Evolutionary conservation across 1,140 invertebrate genomes (phyloP).

Genomic region (Drosophila virilis): DNA sequence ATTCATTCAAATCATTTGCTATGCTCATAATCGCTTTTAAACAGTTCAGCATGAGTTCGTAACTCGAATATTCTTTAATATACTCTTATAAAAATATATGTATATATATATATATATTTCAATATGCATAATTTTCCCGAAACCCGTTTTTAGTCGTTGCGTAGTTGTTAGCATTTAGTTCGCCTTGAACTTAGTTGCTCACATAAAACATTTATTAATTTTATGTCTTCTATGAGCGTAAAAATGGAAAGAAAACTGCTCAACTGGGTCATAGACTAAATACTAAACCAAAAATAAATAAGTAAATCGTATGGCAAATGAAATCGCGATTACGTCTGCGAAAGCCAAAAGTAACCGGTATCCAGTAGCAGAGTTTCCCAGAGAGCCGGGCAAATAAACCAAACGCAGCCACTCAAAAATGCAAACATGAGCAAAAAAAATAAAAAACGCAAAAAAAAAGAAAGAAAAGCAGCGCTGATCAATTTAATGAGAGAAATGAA

Average conservation of each 20-base stretch:
- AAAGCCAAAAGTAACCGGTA: conserved; percentile 38
- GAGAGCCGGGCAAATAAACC: conserved; percentile 65
- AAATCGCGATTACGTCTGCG: conserved; percentile 9
- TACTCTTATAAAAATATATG: conserved; percentile 18
- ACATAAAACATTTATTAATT: conserved; percentile 80
- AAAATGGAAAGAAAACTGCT: conserved; percentile 42
- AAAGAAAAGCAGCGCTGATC: background rate
- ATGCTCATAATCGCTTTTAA: conserved; percentile 37
- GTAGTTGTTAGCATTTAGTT: conserved; percentile 76
- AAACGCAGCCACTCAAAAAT: conserved; percentile 60
- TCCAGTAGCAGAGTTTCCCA: conserved; percentile 40
- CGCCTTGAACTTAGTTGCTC: conserved; percentile 72
- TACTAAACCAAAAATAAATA: conserved; percentile 15
- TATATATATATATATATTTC: conserved; percentile 20
- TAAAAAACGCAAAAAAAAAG: conserved; percentile 33
- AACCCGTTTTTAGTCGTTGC: conserved; percentile 55
- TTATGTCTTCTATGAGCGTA: conserved; percentile 79
- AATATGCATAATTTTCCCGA: conserved; percentile 28
- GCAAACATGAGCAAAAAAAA: conserved; percentile 66
- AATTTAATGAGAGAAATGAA: conserved; percentile 47
- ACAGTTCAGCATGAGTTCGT: conserved; percentile 60
- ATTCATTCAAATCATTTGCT: conserved; percentile 52
- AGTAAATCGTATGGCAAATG: conserved; percentile 38
- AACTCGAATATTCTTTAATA: conserved; percentile 20
- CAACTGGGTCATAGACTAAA: conserved; percentile 15